Evolutionary conservation across 2,113 vertebrate genomes (phyloP).

Genomic region (Notarius quadriscutis): DNA sequence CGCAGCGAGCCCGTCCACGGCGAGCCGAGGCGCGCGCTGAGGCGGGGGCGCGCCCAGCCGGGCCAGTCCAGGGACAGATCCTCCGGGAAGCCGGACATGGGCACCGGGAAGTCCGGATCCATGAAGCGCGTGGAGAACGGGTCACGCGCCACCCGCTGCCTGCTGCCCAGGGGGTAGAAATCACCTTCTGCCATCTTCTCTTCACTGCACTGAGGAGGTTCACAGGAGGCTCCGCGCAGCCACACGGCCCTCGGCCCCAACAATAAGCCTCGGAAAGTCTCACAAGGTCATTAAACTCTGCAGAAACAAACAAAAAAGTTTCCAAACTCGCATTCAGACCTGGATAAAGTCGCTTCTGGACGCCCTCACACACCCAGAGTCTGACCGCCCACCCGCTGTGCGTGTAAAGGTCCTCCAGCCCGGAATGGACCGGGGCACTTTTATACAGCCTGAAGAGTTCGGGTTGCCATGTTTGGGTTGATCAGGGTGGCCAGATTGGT

Average conservation of each 20-base stretch:
- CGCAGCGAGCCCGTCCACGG: slow-evolving; percentile 83
- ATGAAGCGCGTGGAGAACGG: slow-evolving; percentile 89
- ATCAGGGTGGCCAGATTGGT: slow-evolving; percentile 8
- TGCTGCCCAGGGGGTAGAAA: slow-evolving; percentile 73
- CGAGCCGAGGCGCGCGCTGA: slow-evolving; percentile 74
- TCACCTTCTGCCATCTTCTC: slow-evolving; percentile 89
- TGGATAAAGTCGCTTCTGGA: neutral
- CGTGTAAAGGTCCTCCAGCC: neutral
- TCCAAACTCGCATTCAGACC: neutral
- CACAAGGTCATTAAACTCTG: neutral
- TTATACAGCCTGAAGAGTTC: neutral
- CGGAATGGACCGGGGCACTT: neutral
- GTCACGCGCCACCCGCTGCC: slow-evolving; percentile 82
- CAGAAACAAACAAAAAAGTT: neutral
- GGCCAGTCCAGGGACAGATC: slow-evolving; percentile 91
- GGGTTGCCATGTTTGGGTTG: neutral
- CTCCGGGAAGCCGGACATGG: slow-evolving; percentile 85
- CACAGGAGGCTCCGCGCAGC: no score
- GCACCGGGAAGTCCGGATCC: slow-evolving; percentile 92
- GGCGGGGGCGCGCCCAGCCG: slow-evolving; percentile 89
- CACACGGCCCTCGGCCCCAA: no score
- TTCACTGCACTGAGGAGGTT: no score
- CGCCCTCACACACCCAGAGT: neutral
- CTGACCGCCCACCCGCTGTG: neutral
- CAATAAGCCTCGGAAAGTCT: no score